phyloP scores from a whole-genome alignment of 2,113 vertebrate genomes.

The Myrmecophaga tridactyla region DNA sequence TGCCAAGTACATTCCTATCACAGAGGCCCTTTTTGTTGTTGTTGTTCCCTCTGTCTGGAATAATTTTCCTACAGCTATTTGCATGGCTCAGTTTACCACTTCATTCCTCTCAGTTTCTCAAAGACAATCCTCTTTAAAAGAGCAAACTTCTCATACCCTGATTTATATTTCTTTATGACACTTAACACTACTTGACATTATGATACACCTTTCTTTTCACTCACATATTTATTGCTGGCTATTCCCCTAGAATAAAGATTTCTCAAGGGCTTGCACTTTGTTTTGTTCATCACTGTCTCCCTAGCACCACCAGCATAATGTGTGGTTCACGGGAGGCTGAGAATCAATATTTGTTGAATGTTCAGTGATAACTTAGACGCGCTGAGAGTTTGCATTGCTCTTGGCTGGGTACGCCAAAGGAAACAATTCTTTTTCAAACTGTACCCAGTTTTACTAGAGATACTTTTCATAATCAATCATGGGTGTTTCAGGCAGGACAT shows the following conservation, averaged over 20 bases:
- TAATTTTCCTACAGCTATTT: not conserved
- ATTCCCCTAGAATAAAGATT: not conserved
- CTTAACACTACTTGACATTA: not conserved
- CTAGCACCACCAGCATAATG: not conserved
- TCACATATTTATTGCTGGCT: not conserved
- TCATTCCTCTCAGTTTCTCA: not conserved
- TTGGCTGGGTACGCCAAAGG: not conserved
- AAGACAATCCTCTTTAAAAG: not conserved
- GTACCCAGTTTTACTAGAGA: too few species aligned
- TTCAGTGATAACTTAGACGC: not conserved
- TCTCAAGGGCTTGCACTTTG: not conserved
- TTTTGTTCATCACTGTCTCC: not conserved
- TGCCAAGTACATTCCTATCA: not conserved
- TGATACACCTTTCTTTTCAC: not conserved
- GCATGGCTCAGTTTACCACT: not conserved
- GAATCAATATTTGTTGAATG: not conserved
- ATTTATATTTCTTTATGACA: not conserved
- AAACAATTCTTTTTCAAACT: not conserved
- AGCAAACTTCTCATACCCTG: not conserved
- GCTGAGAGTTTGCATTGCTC: not conserved
- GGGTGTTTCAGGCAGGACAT: too few species aligned
- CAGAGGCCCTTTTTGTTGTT: not conserved
- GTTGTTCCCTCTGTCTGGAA: not conserved
- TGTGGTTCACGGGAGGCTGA: not conserved
- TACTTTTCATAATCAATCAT: too few species aligned